Evolutionary conservation across 2,888 invertebrate species (phyloP).

Genomic region (Rapana venosa): DNA sequence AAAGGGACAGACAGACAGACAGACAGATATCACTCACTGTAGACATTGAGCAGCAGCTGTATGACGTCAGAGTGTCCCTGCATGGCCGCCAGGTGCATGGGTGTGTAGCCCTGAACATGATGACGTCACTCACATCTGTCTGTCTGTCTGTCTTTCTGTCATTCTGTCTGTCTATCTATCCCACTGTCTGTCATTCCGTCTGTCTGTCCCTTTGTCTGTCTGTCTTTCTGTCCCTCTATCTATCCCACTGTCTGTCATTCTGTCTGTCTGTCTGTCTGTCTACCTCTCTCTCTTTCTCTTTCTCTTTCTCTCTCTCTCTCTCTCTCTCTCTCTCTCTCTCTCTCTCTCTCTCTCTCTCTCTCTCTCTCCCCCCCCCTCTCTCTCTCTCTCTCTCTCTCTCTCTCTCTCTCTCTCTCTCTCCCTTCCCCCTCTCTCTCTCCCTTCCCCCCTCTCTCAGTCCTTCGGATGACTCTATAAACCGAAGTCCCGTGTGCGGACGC

Average conservation of each 20-base stretch:
- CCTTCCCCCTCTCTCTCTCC: neutral
- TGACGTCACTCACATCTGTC: too few relatives aligned
- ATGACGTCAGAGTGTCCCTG: constrained; percentile 92
- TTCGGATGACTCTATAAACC: neutral
- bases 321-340: neutral
- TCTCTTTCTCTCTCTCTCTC: neutral
- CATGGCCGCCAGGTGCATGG: constrained; percentile 94
- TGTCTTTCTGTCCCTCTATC: too few relatives aligned
- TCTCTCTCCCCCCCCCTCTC: neutral
- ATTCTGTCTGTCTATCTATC: too few relatives aligned
- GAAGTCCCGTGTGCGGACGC: too few relatives aligned
- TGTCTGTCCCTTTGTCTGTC: too few relatives aligned
- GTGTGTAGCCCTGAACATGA: constrained; percentile 90
- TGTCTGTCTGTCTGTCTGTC: neutral
- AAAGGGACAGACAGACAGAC: neutral
- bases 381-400: neutral
- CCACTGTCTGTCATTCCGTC: too few relatives aligned
- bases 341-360: neutral
- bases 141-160: too few relatives aligned
- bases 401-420: neutral
- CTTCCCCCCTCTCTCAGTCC: neutral
- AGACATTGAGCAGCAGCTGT: constrained; percentile 90
- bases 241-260: too few relatives aligned
- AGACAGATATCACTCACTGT: constrained; percentile 84
- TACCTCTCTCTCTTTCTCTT: neutral